Evolutionary conservation across 2,797 vertebrate genomes (phyloP).

Genomic region (Hirundo rustica): DNA sequence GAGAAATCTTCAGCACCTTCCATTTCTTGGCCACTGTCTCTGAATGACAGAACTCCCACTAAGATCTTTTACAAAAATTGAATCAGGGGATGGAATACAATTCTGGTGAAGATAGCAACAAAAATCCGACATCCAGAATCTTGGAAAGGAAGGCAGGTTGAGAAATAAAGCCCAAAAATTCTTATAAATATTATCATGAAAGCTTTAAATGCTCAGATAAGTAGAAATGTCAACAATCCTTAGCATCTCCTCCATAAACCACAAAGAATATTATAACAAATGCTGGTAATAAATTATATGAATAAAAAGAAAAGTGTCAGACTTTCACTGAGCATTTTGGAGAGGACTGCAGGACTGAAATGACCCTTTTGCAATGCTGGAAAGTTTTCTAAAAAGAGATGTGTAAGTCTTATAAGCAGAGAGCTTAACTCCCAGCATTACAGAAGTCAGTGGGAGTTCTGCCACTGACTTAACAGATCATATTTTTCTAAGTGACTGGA

Average conservation of each 20-base stretch:
- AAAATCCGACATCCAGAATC: background rate
- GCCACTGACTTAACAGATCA: conserved; percentile 6
- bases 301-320: background rate
- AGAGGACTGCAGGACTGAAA: background rate
- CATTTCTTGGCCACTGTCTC: background rate
- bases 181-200: background rate
- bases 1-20: background rate
- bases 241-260: background rate
- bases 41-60: background rate
- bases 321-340: background rate
- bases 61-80: background rate
- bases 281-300: background rate
- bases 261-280: background rate
- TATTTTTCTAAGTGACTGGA: background rate
- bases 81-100: background rate
- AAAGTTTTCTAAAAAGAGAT: conserved; percentile 11
- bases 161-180: background rate
- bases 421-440: conserved; percentile 15
- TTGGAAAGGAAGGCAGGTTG: background rate
- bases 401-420: conserved; percentile 1
- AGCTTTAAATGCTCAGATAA: background rate
- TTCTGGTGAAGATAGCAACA: background rate
- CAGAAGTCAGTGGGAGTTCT: conserved; percentile 41
- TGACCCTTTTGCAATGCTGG: background rate
- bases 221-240: background rate